A percentile compares a stretch with the other conserved stretches of the same genome.
phyloP scores from a whole-genome alignment of 1,140 invertebrate genomes.

The Eumaeus atala region DNA sequence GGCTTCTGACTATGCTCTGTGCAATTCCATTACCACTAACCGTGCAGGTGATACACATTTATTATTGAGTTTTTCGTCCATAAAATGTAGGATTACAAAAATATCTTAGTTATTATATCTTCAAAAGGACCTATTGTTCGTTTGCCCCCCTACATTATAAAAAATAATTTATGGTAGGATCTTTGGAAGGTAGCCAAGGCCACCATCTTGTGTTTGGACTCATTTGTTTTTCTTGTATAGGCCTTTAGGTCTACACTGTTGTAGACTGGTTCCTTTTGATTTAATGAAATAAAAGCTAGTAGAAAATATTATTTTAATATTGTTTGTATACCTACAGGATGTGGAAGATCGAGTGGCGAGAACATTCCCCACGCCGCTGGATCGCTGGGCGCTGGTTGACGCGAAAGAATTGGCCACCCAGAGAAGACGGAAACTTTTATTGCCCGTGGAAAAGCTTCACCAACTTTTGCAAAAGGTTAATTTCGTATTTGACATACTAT shows the following conservation, averaged over 20 bases:
- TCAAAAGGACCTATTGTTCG: too few relatives aligned
- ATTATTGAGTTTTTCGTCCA: background rate
- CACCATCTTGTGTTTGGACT: too few relatives aligned
- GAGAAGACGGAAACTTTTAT: constrained; percentile 83
- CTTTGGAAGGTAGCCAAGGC: too few relatives aligned
- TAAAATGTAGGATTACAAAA: background rate
- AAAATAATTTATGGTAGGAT: too few relatives aligned
- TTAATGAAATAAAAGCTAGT: too few relatives aligned
- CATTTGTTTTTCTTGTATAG: too few relatives aligned
- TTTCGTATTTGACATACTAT: background rate
- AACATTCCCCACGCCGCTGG: constrained; percentile 94
- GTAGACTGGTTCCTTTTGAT: too few relatives aligned
- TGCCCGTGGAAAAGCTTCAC: constrained; percentile 94
- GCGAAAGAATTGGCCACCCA: constrained; percentile 89
- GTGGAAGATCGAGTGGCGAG: constrained; percentile 93
- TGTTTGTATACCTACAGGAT: constrained; percentile 75
- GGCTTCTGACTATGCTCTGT: constrained; percentile 91
- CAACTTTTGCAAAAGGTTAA: constrained; percentile 90
- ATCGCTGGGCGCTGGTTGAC: constrained; percentile 93
- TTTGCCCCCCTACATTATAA: too few relatives aligned
- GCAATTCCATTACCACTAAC: constrained; percentile 87
- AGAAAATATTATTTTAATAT: background rate
- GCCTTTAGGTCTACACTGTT: too few relatives aligned
- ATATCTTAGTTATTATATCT: background rate
- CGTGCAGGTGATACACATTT: constrained; percentile 72